Evolutionary conservation across 1,140 invertebrate species (phyloP), one percentile per base, ranked within the genome.

Genomic region (Delia radicum): DNA sequence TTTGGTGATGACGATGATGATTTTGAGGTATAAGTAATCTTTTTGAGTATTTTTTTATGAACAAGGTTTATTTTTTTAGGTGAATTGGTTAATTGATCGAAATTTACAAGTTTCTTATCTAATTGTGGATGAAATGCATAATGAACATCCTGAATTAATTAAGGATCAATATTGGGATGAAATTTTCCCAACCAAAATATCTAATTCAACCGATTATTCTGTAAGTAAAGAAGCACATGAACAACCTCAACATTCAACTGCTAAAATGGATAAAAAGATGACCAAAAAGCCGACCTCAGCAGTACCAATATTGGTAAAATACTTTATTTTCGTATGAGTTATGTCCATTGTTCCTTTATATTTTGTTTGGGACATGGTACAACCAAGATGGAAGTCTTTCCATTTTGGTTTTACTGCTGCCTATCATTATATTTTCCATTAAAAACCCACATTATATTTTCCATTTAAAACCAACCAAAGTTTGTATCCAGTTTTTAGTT

Each of bases 41-140:
- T 46, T 18, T 6, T 13, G 10, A 24, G 33, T 72, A 6, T 24
- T 61, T 18, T 37, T 33, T 21, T 21, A 31, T 67, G n/a, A 10
- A 24, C 10, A 55, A 1, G 7, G 12, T 10, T 15, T 1, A 31
- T 1, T 12, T 29, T 96, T 85, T 96, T 96, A 90, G 87, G 88
- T 92, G 0, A 96, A 96, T 80, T 96, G 94, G 94, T 90, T 96
- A 79, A 92, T 96, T 61, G 95, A 96, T 81, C 90, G 95, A 81
- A 94, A 95, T 87, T 87, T 95, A 33, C 92, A 95, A 88, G 93
- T 96, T 7, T 93, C 93, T 15, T 96, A 96, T 85, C 88, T 96
- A 78, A 96, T 96, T 77, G 95, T 96, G n/a, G 95, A 96, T 82
- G 94, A 96, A 87, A 96, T 96, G 94, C 94, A 96, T 83, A 92